Conservation (phyloP, 2,888 invertebrate genomes). For the Nebria brevicollis region DNA sequence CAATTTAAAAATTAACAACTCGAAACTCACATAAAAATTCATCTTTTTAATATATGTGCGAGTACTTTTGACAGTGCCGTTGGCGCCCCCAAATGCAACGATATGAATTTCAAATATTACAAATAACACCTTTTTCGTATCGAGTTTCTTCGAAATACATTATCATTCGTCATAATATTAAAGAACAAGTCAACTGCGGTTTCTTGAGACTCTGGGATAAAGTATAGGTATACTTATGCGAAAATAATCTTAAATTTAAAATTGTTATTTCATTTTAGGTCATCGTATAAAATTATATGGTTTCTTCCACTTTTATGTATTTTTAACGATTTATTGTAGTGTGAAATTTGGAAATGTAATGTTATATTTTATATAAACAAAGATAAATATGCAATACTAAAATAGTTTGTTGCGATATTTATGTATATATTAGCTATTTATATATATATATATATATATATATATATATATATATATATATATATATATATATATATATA, state of each 20-base stretch:
- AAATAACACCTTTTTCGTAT: not conserved
- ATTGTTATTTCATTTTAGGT: conserved; percentile 7
- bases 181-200: not conserved
- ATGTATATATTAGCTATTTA: no score
- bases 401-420: no score
- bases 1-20: no score
- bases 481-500: conserved; percentile 20
- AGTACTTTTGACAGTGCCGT: not conserved
- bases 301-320: not conserved
- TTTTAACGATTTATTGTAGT: not conserved
- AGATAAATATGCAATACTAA: no score
- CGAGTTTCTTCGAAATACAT: not conserved
- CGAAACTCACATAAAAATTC: not conserved
- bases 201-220: not conserved
- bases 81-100: not conserved
- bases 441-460: conserved; percentile 14
- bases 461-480: conserved; percentile 21
- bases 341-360: not conserved
- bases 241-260: not conserved
- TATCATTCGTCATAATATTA: not conserved
- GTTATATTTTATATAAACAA: no score
- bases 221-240: not conserved
- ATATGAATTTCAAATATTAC: not conserved
- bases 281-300: conserved; percentile 20
- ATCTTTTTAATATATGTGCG: not conserved